Conservation (phyloP, 2,113 vertebrate genomes). For the Elaphurus davidianus region DNA sequence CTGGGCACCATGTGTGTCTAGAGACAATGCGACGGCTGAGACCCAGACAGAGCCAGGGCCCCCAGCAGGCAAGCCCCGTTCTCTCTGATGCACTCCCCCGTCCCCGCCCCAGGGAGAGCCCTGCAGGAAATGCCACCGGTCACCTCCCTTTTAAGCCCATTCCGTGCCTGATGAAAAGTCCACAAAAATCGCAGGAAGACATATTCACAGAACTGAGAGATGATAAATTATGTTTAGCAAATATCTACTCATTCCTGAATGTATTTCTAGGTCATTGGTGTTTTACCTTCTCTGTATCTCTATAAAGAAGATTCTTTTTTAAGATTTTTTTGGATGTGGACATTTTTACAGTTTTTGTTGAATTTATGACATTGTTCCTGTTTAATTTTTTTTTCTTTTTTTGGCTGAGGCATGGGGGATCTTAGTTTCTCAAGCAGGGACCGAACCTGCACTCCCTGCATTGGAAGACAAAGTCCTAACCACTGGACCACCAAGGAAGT, state of each 20-base stretch:
- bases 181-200: rapidly evolving
- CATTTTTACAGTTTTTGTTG: not conserved
- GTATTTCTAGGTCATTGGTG: not conserved
- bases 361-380: not conserved
- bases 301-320: not conserved
- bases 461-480: not conserved
- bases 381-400: not conserved
- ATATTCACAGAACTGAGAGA: rapidly evolving
- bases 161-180: not conserved
- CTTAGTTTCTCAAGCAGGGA: not conserved
- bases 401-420: not conserved
- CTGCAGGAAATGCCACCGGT: rapidly evolving
- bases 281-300: not conserved
- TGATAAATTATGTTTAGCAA: no score
- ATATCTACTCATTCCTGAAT: not conserved
- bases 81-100: rapidly evolving
- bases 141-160: not conserved
- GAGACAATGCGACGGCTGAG: rapidly evolving
- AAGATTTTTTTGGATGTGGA: not conserved
- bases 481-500: not conserved
- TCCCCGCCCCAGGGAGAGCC: rapidly evolving
- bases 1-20: not conserved
- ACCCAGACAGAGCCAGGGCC: not conserved
- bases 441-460: not conserved
- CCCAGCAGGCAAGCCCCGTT: rapidly evolving